Evolutionary conservation across 2,888 invertebrate genomes (phyloP), one percentile per base, ranked within the genome.

Genomic region (Congeria kusceri): DNA sequence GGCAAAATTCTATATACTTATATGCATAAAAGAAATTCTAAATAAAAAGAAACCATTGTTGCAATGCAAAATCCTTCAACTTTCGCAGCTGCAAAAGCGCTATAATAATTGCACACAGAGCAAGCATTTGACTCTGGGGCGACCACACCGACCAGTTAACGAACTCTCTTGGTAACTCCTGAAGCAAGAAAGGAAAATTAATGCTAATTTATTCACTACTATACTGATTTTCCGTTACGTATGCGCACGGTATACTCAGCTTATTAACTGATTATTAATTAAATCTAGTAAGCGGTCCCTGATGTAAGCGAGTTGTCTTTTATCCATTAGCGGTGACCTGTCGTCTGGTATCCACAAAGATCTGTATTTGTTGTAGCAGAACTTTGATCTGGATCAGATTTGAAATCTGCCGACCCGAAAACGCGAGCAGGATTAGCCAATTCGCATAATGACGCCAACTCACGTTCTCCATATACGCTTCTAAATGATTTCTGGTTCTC

Each of bases 191-290:
- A 25, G 53, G n/a, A 7, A 9, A 25, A 9, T 15, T 25, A 53
- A 53, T 53, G 53, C 20, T 23, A 53, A 53, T 53, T 9, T n/a
- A 53, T 53, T 58, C 18, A 29, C 64, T 15, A 44, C 28, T 46
- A 68, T 59, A 46, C 61, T n/a, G 58, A 58, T 23, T 23, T 28
- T 27, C 29, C 58, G 47, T 63, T 65, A 46, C 47, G 64, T 56
- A 64, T 65, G 25, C 59, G 57, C 64, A 64, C 64, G 63, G 57
- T 58, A 47, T 57, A 44, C 25, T 57, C 28, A 28, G 29, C 32
- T 44, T 64, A 56, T 64, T 72, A 64, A 72, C 44, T 46, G 64
- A 57, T 32, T 64, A 58, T 65, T 72, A 72, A 72, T 72, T 72
- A 64, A 72, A 72, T 72, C 71, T 64, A 56, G 71, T 57, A 72